phyloP scores from a whole-genome alignment of 2,113 vertebrate genomes.

The Salvator merianae region DNA sequence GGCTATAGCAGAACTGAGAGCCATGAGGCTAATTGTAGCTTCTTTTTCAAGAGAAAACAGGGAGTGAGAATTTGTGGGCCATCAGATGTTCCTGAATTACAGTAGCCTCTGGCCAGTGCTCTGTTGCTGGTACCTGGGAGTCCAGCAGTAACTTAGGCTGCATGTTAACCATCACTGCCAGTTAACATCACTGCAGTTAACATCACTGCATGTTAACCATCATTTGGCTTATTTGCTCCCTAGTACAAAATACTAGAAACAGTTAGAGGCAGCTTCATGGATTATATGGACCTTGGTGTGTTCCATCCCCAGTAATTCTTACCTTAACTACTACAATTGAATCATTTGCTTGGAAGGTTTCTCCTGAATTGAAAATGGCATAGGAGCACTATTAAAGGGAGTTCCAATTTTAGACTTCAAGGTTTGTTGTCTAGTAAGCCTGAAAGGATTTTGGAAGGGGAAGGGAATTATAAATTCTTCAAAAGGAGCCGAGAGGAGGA shows the following conservation, averaged over 20 bases:
- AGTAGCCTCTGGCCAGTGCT: no score
- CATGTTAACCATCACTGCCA: neutral
- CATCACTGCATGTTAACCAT: neutral
- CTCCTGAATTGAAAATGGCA: neutral
- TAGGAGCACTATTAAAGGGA: neutral
- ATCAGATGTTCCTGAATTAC: neutral
- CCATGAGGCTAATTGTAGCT: neutral
- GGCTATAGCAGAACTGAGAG: neutral
- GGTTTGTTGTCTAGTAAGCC: rapidly evolving
- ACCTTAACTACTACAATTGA: neutral
- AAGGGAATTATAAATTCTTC: neutral
- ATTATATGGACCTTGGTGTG: neutral
- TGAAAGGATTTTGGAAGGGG: neutral
- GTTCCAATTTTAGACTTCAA: neutral
- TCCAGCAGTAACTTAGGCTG: neutral
- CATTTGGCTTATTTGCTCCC: neutral
- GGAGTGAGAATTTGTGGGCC: no score
- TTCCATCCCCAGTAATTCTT: neutral
- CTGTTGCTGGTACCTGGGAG: neutral
- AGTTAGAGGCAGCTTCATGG: neutral
- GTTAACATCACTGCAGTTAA: neutral
- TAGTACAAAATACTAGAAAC: neutral
- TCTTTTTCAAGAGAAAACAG: neutral
- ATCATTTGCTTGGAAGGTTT: neutral
- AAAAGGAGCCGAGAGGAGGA: neutral